Conservation (phyloP, 2,113 vertebrate genomes). For the Mionectes macconnelli region DNA sequence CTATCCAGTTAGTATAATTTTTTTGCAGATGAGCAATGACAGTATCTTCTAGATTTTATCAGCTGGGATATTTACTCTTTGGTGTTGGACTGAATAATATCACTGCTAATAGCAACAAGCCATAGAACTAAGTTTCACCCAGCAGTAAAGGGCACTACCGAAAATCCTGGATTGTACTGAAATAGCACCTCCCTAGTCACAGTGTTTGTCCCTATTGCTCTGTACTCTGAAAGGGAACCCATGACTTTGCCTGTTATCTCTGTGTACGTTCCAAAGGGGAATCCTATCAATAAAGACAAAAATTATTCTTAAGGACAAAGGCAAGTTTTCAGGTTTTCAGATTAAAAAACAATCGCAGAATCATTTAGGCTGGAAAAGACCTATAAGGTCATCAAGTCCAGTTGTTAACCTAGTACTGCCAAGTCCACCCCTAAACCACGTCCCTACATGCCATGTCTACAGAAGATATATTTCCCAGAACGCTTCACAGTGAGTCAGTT, state of each 20-base stretch:
- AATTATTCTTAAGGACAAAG: background rate
- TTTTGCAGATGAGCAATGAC: background rate
- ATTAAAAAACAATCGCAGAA: background rate
- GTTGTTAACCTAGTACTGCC: background rate
- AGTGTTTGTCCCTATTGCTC: background rate
- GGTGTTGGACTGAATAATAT: background rate
- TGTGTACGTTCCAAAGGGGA: background rate
- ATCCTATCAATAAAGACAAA: background rate
- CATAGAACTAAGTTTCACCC: background rate
- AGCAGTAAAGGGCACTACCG: background rate
- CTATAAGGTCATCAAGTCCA: background rate
- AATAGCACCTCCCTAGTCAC: background rate
- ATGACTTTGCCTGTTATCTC: background rate
- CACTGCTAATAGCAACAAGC: background rate
- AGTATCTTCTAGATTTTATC: background rate
- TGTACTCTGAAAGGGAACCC: background rate
- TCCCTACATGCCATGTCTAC: accelerated
- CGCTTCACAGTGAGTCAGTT: background rate
- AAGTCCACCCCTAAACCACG: background rate
- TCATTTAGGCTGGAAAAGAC: background rate
- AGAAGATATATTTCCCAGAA: background rate
- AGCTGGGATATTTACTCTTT: background rate
- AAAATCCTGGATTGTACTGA: background rate
- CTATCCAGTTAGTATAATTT: background rate
- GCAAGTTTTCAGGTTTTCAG: background rate